These are phyloP conservation scores for Trinorchestia longiramus DNA, from an alignment of 1,140 invertebrate genomes.

Conservation along the genomic window DNA sequence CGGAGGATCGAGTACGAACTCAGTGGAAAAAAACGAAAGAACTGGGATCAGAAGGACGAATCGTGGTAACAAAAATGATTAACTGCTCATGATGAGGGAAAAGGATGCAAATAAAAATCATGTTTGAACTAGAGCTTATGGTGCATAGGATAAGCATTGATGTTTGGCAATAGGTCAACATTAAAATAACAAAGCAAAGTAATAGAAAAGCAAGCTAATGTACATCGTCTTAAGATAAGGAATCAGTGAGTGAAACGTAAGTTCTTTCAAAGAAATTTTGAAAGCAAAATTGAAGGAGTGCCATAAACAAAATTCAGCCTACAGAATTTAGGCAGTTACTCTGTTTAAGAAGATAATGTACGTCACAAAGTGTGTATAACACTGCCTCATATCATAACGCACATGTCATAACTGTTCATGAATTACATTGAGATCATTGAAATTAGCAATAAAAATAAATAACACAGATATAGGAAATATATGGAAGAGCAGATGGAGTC, in stretches of 20 bases:
- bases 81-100: not conserved
- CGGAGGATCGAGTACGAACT: not conserved
- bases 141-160: not conserved
- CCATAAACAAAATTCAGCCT: not conserved
- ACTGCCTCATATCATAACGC: not conserved
- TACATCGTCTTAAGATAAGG: not conserved
- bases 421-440: not conserved
- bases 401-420: not conserved
- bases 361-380: not conserved
- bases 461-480: not conserved
- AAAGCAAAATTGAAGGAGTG: too few relatives aligned
- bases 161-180: not conserved
- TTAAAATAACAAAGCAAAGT: not conserved
- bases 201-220: not conserved
- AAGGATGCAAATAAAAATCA: not conserved
- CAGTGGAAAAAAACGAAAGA: not conserved
- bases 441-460: not conserved
- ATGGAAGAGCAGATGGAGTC: not conserved
- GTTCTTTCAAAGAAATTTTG: not conserved
- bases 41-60: not conserved
- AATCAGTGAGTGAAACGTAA: not conserved
- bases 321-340: not conserved
- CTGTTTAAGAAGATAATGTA: not conserved
- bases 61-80: not conserved
- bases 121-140: not conserved